Evolutionary conservation across 92 coral and sea anemone genomes (phyloP).

Genomic region (Zoanthus solanderi): DNA sequence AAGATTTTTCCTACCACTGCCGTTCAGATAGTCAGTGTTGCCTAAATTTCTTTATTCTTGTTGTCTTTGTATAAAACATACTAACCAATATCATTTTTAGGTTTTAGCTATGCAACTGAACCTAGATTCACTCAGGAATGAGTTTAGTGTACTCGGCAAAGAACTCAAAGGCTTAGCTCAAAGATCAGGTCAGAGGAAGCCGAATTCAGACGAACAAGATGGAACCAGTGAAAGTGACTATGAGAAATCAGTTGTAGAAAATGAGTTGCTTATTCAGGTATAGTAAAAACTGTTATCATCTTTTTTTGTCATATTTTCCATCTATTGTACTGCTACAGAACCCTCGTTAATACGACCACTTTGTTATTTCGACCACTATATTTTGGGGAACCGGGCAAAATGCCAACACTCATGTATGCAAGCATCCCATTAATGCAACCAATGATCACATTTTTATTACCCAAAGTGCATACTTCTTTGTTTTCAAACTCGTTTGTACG

Average conservation of each 20-base stretch:
- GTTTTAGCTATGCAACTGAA: constrained; percentile 76
- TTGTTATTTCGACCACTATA: too few relatives aligned
- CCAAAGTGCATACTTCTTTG: too few relatives aligned
- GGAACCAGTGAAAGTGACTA: constrained; percentile 60
- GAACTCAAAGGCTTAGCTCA: constrained; percentile 69
- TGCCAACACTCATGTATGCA: too few relatives aligned
- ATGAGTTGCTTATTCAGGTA: constrained; percentile 68
- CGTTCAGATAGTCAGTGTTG: background rate
- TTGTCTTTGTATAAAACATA: background rate
- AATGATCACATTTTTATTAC: too few relatives aligned
- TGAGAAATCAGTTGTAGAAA: constrained; percentile 56
- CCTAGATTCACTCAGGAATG: constrained; percentile 75
- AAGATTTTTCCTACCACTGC: too few relatives aligned
- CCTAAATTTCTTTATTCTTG: background rate
- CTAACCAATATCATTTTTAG: background rate
- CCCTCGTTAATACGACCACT: too few relatives aligned
- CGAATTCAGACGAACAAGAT: constrained; percentile 53
- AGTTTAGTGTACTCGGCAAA: constrained; percentile 68
- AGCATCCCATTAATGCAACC: too few relatives aligned
- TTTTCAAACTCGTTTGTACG: too few relatives aligned
- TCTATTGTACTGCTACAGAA: too few relatives aligned
- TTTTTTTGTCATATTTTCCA: too few relatives aligned
- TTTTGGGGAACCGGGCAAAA: too few relatives aligned
- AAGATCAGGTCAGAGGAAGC: constrained; percentile 58
- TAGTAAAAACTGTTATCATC: too few relatives aligned